Base-by-base conservation (phyloP, 2,888 invertebrate genomes). In the Chrysopilus asiliformis region DNA sequence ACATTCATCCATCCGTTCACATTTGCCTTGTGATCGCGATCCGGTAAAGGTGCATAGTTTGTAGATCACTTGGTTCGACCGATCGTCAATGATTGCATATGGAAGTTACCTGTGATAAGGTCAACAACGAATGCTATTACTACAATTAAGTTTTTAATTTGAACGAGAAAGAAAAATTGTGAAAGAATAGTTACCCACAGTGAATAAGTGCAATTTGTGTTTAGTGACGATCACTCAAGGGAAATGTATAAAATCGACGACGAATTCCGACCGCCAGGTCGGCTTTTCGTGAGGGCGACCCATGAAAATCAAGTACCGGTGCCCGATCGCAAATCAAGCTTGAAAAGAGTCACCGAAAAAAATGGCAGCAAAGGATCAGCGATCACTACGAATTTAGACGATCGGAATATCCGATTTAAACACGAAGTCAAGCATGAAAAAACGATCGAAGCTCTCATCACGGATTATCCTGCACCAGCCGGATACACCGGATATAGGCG, bases 311-410 rank as follows among this genome's bases (percentile, higher is more conserved):
- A 39, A 36, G 32, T 39, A 14, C 24, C 34, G 9, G 26, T 41
- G 15, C 37, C 40, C 8, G 40, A 39, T 27, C 52, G 64, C 36
- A 69, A 68, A 49, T 70, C 70, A 20, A 69, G 68, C 49, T 53
- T 69, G 51, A 69, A 69, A 25, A 29, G 12, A 6, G 24, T 15
- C 10, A 19, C 4, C 9, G 12, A 19, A 12, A 19, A 68, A 68
- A 50, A 57, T 65, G 25, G 10, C 9, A 39, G 45, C 10, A 68
- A 70, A 28, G 74, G 74, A n/a, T 68, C 74, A 5, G 68, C 74
- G 10, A 74, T 74, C 43, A 74, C 74, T 25, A 74, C 74, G 20
- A 72, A 70, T 51, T 57, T 74, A 41, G 63, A 62, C 44, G 58
- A 57, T 40, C 48, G 51, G 3, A 57, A 52, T 39, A 50, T 61